phyloP scores from a whole-genome alignment of 2,888 invertebrate species.

The Troides aeacus region DNA sequence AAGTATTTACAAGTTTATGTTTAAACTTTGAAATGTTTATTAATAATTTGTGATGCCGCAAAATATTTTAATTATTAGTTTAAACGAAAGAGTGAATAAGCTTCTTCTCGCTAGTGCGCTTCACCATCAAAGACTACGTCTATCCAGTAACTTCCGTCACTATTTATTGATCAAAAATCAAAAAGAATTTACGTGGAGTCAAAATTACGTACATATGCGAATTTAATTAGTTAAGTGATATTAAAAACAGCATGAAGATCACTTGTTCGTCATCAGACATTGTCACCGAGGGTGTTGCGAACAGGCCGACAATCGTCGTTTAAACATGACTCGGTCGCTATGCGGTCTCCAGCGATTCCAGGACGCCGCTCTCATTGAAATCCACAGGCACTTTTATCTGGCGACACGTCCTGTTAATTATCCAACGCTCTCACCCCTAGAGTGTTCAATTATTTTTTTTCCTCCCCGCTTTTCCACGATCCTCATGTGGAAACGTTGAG shows the following conservation, averaged over 20 bases:
- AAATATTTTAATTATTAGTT: no score
- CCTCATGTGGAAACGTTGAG: slow-evolving; percentile 75
- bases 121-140: not conserved
- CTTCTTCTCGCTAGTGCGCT: no score
- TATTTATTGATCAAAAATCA: not conserved
- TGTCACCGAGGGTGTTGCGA: slow-evolving; percentile 47
- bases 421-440: slow-evolving; percentile 69
- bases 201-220: not conserved
- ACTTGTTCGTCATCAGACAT: slow-evolving; percentile 12
- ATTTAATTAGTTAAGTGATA: slow-evolving; percentile 28
- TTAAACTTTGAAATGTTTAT: no score
- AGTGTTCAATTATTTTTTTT: slow-evolving; percentile 76
- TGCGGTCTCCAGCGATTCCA: slow-evolving; percentile 55
- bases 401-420: slow-evolving; percentile 79
- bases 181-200: not conserved
- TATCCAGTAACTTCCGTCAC: not conserved
- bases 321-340: slow-evolving; percentile 53
- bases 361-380: slow-evolving; percentile 67
- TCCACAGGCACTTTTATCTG: slow-evolving; percentile 72
- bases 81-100: no score
- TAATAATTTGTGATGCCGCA: no score
- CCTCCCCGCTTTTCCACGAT: slow-evolving; percentile 63
- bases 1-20: no score
- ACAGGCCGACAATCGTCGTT: slow-evolving; percentile 67
- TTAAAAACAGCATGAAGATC: not conserved